Percentiles rank a stretch among this genome's conserved stretches.
Conservation (phyloP, 1,140 invertebrate genomes). For the Bacillus rossius region DNA sequence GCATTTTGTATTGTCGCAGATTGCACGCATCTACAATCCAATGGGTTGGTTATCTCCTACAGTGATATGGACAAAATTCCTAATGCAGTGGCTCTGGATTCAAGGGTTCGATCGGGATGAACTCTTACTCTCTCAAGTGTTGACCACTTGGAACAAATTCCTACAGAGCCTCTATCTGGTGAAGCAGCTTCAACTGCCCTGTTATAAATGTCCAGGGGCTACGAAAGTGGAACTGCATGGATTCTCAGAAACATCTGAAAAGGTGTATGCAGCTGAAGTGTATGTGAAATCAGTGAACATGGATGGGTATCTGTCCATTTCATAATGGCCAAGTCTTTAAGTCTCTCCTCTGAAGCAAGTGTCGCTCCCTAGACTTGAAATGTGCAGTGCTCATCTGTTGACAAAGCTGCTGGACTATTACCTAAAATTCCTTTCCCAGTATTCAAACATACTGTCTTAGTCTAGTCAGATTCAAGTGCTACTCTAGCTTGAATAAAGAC, state of each 20-base stretch:
- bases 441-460: too few species aligned
- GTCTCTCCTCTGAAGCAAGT: constrained; percentile 37
- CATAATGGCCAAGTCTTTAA: constrained; percentile 33
- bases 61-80: too few species aligned
- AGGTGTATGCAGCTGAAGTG: constrained; percentile 27
- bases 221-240: constrained; percentile 28
- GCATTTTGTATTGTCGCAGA: background rate
- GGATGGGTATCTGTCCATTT: constrained; percentile 19
- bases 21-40: background rate
- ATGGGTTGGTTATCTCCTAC: background rate
- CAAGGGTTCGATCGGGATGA: too few species aligned
- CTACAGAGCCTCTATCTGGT: constrained; percentile 4
- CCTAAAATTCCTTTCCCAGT: too few species aligned
- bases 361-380: constrained; percentile 40
- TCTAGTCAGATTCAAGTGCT: too few species aligned
- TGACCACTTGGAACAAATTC: background rate
- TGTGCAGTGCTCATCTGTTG: constrained; percentile 37
- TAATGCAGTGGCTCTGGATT: too few species aligned
- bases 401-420: constrained; percentile 20
- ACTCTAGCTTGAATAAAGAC: too few species aligned
- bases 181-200: constrained; percentile 21
- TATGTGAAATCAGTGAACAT: constrained; percentile 20
- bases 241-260: constrained; percentile 22
- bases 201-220: constrained; percentile 4
- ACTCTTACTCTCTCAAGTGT: too few species aligned